Evolutionary conservation across 2,797 vertebrate species (phyloP).

Genomic region (Varecia variegata): DNA sequence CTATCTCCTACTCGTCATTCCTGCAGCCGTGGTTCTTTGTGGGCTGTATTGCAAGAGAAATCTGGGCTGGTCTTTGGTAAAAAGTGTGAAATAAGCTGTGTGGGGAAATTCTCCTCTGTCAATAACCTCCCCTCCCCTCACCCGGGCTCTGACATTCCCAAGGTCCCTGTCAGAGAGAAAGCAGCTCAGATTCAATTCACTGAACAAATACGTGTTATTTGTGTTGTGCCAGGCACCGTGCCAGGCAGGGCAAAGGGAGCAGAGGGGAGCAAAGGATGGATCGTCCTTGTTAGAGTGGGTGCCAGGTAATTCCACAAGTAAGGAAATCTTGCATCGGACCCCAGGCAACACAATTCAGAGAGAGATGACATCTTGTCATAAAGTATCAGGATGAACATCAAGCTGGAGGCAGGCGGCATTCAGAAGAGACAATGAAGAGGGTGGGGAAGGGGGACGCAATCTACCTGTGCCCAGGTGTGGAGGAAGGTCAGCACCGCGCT

Average conservation of each 20-base stretch:
- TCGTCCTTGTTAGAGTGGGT: constrained; percentile 45
- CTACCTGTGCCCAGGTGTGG: not conserved
- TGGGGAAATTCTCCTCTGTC: constrained; percentile 50
- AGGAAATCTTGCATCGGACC: not conserved
- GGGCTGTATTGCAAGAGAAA: not conserved
- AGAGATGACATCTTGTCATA: not conserved
- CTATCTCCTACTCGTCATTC: not conserved
- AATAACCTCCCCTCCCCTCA: constrained; percentile 40
- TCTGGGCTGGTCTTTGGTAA: not conserved
- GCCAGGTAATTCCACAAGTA: constrained; percentile 23
- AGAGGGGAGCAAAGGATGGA: constrained; percentile 38
- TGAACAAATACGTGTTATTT: constrained; percentile 64
- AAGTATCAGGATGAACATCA: not conserved
- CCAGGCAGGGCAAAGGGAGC: constrained; percentile 52
- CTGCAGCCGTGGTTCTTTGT: not conserved
- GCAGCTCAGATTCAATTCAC: constrained; percentile 70
- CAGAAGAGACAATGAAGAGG: not conserved
- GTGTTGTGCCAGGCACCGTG: constrained; percentile 47
- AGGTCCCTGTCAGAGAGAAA: constrained; percentile 53
- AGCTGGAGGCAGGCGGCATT: not conserved
- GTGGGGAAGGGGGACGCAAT: not conserved
- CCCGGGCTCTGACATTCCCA: constrained; percentile 40
- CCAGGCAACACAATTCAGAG: not conserved
- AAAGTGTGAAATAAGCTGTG: not conserved
- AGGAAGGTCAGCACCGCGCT: not conserved